Conservation (phyloP, 2,797 vertebrate species). For the Lepilemur septentrionalis region DNA sequence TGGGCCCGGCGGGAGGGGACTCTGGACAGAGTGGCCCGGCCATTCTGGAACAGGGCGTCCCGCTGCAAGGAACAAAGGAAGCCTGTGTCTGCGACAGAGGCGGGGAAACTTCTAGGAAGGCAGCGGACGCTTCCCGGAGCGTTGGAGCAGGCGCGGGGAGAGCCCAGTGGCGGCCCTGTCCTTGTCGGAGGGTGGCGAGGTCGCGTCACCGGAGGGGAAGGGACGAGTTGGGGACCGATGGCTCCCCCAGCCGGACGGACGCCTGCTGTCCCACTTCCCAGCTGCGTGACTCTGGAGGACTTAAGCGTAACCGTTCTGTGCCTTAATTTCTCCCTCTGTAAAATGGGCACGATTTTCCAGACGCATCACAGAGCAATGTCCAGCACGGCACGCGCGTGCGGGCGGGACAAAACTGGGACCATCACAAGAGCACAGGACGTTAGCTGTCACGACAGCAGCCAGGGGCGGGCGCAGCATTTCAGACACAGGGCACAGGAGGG, state of each 20-base stretch:
- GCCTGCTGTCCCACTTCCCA: too few relatives aligned
- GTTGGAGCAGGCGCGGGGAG: neutral
- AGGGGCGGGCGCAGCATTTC: too few relatives aligned
- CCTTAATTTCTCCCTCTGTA: neutral
- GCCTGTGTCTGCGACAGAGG: neutral
- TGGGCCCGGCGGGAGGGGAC: neutral
- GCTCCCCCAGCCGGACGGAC: too few relatives aligned
- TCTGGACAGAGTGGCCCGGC: neutral
- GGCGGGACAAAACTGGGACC: neutral
- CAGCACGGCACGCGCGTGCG: too few relatives aligned
- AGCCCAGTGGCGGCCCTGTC: neutral
- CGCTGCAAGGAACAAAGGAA: slow-evolving; percentile 37
- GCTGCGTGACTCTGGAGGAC: too few relatives aligned
- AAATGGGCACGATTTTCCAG: neutral
- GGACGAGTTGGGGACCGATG: neutral
- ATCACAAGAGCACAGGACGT: too few relatives aligned
- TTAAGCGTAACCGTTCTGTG: too few relatives aligned
- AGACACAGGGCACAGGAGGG: too few relatives aligned
- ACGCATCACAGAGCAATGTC: too few relatives aligned
- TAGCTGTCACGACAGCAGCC: neutral
- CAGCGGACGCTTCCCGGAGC: slow-evolving; percentile 30
- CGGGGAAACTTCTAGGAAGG: slow-evolving; percentile 66
- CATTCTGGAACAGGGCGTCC: slow-evolving; percentile 53
- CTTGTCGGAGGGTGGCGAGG: too few relatives aligned
- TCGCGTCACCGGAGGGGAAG: neutral